Evolutionary conservation across 2,888 invertebrate species (phyloP).

Genomic region (Saturnia pavonia): DNA sequence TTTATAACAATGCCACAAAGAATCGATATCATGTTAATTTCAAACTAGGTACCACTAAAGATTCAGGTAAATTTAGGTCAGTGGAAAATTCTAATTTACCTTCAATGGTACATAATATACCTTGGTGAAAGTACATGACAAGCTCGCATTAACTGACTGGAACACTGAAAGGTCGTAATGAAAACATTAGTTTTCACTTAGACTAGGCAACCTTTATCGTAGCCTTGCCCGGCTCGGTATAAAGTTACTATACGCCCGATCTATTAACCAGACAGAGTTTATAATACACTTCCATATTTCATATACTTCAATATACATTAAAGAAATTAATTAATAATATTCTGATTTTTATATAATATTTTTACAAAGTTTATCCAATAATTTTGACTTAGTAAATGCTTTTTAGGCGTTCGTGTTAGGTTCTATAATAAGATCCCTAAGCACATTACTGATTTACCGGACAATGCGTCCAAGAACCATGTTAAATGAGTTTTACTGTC

Average conservation of each 20-base stretch:
- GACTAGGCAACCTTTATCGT: conserved; percentile 8
- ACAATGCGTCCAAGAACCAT: too few relatives aligned
- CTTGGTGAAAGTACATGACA: neutral
- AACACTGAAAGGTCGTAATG: conserved; percentile 4
- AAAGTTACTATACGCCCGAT: conserved; percentile 7
- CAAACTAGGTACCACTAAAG: neutral
- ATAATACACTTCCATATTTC: neutral
- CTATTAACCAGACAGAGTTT: neutral
- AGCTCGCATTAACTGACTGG: conserved; percentile 1
- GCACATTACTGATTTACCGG: too few relatives aligned
- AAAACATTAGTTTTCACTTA: conserved; percentile 13
- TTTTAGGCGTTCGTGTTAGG: too few relatives aligned
- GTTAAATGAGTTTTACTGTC: too few relatives aligned
- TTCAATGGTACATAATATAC: neutral
- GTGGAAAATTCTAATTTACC: neutral
- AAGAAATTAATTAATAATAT: too few relatives aligned
- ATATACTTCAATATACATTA: neutral
- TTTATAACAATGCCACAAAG: neutral
- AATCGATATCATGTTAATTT: neutral
- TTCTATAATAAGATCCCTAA: too few relatives aligned
- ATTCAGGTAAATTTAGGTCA: neutral
- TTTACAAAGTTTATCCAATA: too few relatives aligned
- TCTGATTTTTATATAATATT: too few relatives aligned
- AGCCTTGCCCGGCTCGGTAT: neutral
- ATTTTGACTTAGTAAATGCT: too few relatives aligned